Percentiles rank a stretch among this genome's conserved stretches.
phyloP scores from a whole-genome alignment of 2,113 vertebrate genomes.

The Actenoides hombroni region DNA sequence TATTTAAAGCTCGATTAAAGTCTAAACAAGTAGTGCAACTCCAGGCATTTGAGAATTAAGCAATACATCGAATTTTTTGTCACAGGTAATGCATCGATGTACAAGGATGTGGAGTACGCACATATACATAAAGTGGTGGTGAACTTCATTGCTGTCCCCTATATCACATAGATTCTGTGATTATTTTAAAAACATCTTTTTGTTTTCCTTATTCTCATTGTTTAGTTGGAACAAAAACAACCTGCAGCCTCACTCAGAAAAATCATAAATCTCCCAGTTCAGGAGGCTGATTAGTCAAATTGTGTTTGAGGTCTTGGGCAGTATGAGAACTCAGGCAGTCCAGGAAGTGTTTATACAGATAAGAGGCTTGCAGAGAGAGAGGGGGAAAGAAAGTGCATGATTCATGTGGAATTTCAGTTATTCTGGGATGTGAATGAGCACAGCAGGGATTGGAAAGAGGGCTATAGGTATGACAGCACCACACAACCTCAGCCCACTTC shows the following conservation, averaged over 20 bases:
- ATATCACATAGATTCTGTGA: not conserved
- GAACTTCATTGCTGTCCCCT: not conserved
- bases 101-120: not conserved
- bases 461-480: not conserved
- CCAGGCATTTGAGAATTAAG: not conserved
- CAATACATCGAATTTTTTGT: not conserved
- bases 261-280: conserved; percentile 48
- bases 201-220: conserved; percentile 54
- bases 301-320: not conserved
- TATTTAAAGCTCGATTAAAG: not conserved
- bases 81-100: not conserved
- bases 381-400: not conserved
- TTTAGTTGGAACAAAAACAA: conserved; percentile 57
- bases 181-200: conserved; percentile 28
- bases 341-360: conserved; percentile 63
- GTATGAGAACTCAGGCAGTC: conserved; percentile 48
- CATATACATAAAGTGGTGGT: not conserved
- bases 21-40: not conserved
- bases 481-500: not conserved
- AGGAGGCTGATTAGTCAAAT: not conserved
- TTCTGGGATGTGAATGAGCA: not conserved
- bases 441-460: fast-evolving
- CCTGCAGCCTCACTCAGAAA: not conserved
- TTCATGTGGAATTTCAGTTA: not conserved
- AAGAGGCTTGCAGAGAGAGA: conserved; percentile 14